Evolutionary conservation across 2,797 vertebrate species (phyloP).

Genomic region (Halcyon badia): DNA sequence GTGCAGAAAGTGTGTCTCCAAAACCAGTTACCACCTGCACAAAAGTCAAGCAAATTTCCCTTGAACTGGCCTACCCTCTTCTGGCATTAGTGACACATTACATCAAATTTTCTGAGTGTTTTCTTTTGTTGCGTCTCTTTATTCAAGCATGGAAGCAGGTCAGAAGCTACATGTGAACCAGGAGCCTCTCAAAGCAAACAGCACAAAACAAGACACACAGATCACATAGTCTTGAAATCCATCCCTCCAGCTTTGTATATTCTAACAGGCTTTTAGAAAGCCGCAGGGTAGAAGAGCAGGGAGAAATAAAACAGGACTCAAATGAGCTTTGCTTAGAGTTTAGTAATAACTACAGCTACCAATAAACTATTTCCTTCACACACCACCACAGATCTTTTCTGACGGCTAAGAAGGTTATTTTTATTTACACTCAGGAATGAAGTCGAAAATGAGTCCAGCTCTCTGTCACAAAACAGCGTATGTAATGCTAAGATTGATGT

Average conservation of each 20-base stretch:
- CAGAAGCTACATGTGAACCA: not conserved
- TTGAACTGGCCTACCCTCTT: slow-evolving; percentile 75
- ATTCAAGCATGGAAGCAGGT: not conserved
- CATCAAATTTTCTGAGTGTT: slow-evolving; percentile 30
- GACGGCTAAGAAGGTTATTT: not conserved
- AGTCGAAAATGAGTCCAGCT: not conserved
- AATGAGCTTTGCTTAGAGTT: not conserved
- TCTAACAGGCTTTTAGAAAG: not conserved
- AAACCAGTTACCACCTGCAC: not conserved
- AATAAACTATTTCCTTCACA: not conserved
- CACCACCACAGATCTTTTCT: not conserved
- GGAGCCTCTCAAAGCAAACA: not conserved
- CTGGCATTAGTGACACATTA: slow-evolving; percentile 74
- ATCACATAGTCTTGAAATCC: not conserved
- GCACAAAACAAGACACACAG: not conserved
- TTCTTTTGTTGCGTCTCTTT: not conserved
- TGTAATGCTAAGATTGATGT: not conserved
- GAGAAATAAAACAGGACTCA: not conserved
- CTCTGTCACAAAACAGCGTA: not conserved
- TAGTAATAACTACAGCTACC: not conserved
- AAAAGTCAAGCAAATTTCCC: slow-evolving; percentile 49
- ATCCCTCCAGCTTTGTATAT: not conserved
- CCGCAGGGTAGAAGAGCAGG: not conserved
- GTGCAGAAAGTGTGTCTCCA: not conserved
- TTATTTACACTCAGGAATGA: not conserved